Base-by-base conservation (phyloP, 2,113 vertebrate species). In the Colius striatus region DNA sequence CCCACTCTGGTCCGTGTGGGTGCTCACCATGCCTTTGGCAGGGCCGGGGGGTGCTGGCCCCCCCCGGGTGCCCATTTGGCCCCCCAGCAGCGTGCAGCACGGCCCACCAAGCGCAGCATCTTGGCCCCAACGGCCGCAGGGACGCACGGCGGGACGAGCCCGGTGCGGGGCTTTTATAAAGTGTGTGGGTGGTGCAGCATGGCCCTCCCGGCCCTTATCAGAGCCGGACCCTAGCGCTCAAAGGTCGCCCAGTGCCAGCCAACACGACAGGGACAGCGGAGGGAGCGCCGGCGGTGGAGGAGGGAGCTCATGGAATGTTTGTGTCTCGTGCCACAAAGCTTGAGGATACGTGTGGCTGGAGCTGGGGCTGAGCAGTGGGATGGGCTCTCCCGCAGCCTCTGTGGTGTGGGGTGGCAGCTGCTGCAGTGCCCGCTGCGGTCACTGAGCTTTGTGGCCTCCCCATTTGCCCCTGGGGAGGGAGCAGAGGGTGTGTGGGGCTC, bases 41-140 rank as follows among this genome's bases (percentile, higher is more conserved):
- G n/a, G 3, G 73, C 67, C 16, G 13, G 10, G 18, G 95, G 75
- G 10, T 90, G 87, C 61, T 36, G 73, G 17, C 16, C 6, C 3
- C 66, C 77, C 8, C 7, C 1, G 54, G 74, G 22, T 10, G 84
- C 58, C 73, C 26, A 36, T 54, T 68, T 95, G 2, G 79, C 27
- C 27, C 85, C 95, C 72, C 95, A 89, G 81, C 91, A 96, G 41
- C 65, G 48, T 0, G 54, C 94, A 0, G 91, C 84, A 0, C 96
- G 95, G 60, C 95, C 45, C 7, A 98, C 47, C 48, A 97, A 94
- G 27, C 97, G 97, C 89, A 98, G 89, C 98, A 98, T 98, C 68
- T 68, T 97, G 9, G 0, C 27, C 65, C 43, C 1, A 2, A 70
- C 38, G 3, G 2, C 83, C 10, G 53, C 27, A 21, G 38, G 38